Evolutionary conservation across 2,113 vertebrate genomes (phyloP), one percentile per base, ranked within the genome.

Genomic region (Himantopus leucocephalus): DNA sequence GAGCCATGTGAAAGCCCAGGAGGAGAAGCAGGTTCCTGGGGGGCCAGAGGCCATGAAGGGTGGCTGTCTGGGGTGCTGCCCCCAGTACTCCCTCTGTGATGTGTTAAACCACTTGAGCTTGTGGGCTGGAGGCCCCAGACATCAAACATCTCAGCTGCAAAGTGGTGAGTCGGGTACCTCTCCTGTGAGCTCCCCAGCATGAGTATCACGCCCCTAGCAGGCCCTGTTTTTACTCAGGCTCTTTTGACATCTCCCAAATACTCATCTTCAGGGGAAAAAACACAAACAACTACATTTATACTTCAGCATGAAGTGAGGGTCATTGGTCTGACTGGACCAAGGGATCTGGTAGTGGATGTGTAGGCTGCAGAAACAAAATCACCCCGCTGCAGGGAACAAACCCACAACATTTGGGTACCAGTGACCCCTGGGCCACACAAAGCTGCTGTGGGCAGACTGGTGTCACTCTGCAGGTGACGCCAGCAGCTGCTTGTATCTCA

Each of bases 381-480:
- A 32, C 1, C 0, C 12, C 5, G 0, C n/a, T n/a, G 73, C 24
- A 71, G 62, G 68, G 21, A 68, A 35, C 22, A 48, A 52, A 2
- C 23, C 50, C 8, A 4, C 26, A 59, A 9, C 35, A 23, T 20
- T 19, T 8, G 37, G 23, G 53, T 77, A 8, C 24, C 37, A 37
- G 3, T 2, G 60, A 70, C 24, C 15, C 39, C 37, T 37, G 35
- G 29, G 16, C 14, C 72, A 52, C 6, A 1, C 37, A 71, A 12
- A 71, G 24, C 34, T 59, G 80, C 80, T 48, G 37, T 30, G 59
- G 58, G 30, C 64, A 84, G 20, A 3, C 29, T 19, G 62, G 8
- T 24, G 82, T 6, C 60, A 37, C 39, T 18, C 64, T 53, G 68
- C 24, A 56, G 48, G 39, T 21, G 34, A 32, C 0, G 2, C n/a